These are phyloP conservation scores for Arnoldichthys spilopterus DNA, from an alignment of 2,797 vertebrate species.

Conservation along the genomic window DNA sequence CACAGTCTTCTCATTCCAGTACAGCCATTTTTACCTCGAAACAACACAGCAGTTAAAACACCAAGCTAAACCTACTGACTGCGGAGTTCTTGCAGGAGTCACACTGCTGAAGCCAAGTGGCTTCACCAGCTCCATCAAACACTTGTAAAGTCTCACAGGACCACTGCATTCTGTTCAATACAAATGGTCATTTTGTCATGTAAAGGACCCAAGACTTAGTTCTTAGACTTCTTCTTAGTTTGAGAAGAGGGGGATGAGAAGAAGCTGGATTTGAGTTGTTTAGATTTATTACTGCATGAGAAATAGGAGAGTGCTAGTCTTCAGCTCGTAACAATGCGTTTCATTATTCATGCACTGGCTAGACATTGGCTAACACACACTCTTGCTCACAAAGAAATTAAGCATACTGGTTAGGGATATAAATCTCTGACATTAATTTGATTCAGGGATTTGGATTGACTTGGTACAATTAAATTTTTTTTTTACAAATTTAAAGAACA, in stretches of 20 bases:
- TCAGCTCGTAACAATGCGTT: not conserved
- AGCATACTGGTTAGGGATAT: not conserved
- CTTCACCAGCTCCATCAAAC: not conserved
- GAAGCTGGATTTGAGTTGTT: not conserved
- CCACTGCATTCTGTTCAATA: slow-evolving; percentile 9
- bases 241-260: not conserved
- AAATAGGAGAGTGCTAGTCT: not conserved
- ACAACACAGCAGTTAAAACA: slow-evolving; percentile 25
- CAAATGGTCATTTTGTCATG: not conserved
- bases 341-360: slow-evolving; percentile 12
- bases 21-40: slow-evolving; percentile 34
- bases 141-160: not conserved
- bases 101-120: not conserved
- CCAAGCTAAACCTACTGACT: slow-evolving; percentile 38
- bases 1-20: slow-evolving; percentile 28
- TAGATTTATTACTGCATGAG: slow-evolving; percentile 27
- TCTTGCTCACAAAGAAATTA: slow-evolving; percentile 5
- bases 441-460: not conserved
- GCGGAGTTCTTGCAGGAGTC: slow-evolving; percentile 21
- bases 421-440: not conserved
- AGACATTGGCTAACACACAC: not conserved
- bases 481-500: not conserved
- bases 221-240: not conserved
- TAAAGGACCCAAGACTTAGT: not conserved
- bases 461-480: not conserved